Conservation (phyloP, 30 jellyfish, hydroid and myxozoan genomes). For the Phacellophora camtschatica region DNA sequence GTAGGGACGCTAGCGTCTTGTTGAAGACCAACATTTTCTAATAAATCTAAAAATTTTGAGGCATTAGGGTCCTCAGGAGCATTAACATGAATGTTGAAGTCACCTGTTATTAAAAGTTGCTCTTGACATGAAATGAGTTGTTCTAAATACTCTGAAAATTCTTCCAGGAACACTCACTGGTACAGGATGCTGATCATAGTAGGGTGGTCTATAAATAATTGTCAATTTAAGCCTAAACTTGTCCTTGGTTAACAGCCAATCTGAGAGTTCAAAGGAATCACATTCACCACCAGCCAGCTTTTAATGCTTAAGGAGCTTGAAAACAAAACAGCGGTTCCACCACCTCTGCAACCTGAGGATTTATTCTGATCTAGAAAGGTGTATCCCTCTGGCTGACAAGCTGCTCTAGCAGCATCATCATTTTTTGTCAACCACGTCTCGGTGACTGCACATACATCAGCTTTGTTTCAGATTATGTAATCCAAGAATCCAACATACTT, state of each 20-base stretch:
- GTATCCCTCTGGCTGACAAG: too few relatives aligned
- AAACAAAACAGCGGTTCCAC: too few relatives aligned
- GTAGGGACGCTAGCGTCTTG: constrained; percentile 20
- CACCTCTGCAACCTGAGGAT: too few relatives aligned
- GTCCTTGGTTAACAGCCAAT: not conserved
- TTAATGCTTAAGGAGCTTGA: too few relatives aligned
- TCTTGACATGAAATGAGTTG: not conserved
- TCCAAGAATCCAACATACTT: too few relatives aligned
- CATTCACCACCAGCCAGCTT: not conserved
- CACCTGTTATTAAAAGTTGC: not conserved
- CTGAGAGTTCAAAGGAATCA: not conserved
- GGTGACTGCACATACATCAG: too few relatives aligned
- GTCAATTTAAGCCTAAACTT: not conserved
- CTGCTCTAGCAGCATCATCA: too few relatives aligned
- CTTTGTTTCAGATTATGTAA: too few relatives aligned
- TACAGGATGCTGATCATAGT: not conserved
- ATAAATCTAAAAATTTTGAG: not conserved
- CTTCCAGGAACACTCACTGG: not conserved
- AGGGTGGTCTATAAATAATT: not conserved
- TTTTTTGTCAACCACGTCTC: too few relatives aligned
- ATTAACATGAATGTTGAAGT: constrained; percentile 1
- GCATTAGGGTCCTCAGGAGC: constrained; percentile 14
- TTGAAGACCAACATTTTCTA: constrained; percentile 24
- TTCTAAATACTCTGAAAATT: not conserved
- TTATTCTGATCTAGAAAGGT: too few relatives aligned